Conservation (phyloP, 2,797 vertebrate species). For the Neosilurus hyrtlii region DNA sequence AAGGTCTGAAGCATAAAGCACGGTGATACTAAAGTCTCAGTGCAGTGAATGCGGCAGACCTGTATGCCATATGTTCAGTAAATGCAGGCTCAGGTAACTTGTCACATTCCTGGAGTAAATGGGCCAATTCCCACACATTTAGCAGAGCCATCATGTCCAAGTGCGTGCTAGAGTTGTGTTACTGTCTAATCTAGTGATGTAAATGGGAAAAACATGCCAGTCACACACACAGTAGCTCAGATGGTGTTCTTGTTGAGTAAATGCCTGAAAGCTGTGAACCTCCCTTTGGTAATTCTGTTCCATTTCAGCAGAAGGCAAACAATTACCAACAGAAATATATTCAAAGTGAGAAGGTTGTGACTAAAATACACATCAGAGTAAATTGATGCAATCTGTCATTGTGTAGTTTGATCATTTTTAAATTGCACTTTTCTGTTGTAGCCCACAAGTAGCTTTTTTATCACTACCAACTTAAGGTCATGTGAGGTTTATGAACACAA, state of each 20-base stretch:
- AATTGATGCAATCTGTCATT: conserved; percentile 14
- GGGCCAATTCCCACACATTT: conserved; percentile 46
- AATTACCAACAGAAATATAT: conserved; percentile 13
- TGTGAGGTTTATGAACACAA: not conserved
- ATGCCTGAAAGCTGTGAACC: conserved; percentile 16
- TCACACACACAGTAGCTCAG: conserved; percentile 31
- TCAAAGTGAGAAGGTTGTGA: not conserved
- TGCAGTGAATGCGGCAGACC: conserved; percentile 65
- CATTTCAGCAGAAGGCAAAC: conserved; percentile 6
- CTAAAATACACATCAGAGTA: conserved; percentile 2
- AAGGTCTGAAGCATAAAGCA: conserved; percentile 64
- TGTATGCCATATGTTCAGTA: conserved; percentile 70
- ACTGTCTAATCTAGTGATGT: conserved; percentile 44
- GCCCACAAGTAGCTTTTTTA: conserved; percentile 15
- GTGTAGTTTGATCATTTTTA: conserved; percentile 11
- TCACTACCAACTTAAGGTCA: conserved; percentile 12
- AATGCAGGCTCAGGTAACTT: conserved; percentile 48
- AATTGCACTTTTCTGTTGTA: not conserved
- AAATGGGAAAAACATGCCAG: conserved; percentile 48
- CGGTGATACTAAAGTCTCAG: conserved; percentile 63
- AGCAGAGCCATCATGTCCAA: conserved; percentile 45
- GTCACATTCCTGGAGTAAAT: conserved; percentile 49
- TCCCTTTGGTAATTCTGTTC: conserved; percentile 14
- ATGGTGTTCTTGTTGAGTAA: conserved; percentile 12
- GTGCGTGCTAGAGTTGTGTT: conserved; percentile 37